phyloP scores from a whole-genome alignment of 2,797 vertebrate genomes.

The Luscinia luscinia region DNA sequence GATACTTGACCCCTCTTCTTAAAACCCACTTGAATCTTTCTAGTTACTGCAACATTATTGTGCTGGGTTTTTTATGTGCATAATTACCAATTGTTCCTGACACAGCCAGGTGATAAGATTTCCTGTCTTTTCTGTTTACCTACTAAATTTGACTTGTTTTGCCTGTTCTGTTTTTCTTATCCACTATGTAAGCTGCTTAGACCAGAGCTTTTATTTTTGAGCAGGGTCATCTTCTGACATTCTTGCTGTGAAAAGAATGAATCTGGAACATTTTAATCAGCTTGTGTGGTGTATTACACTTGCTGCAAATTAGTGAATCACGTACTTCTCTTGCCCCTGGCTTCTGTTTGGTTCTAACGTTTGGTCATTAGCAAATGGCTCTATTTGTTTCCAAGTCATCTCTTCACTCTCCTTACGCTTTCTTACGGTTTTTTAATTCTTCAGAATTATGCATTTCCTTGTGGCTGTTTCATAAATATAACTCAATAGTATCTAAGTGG shows the following conservation, averaged over 20 bases:
- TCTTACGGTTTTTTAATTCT: background rate
- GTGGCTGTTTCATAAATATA: background rate
- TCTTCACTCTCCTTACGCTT: background rate
- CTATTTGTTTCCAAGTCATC: background rate
- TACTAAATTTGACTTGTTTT: background rate
- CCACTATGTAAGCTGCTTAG: constrained; percentile 19
- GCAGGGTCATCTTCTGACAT: background rate
- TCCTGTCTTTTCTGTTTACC: background rate
- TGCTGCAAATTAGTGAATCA: constrained; percentile 15
- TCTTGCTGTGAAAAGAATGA: background rate
- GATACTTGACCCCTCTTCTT: background rate
- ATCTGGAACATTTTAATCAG: constrained; percentile 4
- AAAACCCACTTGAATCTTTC: background rate
- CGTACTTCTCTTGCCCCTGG: background rate
- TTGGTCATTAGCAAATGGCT: background rate
- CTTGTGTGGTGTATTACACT: background rate
- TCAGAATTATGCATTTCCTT: constrained; percentile 1
- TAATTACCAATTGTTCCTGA: background rate
- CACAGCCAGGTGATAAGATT: background rate
- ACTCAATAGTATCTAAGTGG: background rate
- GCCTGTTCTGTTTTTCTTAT: constrained; percentile 2
- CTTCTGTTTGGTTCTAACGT: constrained; percentile 7
- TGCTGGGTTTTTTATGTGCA: background rate
- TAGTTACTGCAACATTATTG: background rate
- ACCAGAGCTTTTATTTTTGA: constrained; percentile 36